Evolutionary conservation across 2,888 invertebrate species (phyloP).

Genomic region (Magallana nippona): DNA sequence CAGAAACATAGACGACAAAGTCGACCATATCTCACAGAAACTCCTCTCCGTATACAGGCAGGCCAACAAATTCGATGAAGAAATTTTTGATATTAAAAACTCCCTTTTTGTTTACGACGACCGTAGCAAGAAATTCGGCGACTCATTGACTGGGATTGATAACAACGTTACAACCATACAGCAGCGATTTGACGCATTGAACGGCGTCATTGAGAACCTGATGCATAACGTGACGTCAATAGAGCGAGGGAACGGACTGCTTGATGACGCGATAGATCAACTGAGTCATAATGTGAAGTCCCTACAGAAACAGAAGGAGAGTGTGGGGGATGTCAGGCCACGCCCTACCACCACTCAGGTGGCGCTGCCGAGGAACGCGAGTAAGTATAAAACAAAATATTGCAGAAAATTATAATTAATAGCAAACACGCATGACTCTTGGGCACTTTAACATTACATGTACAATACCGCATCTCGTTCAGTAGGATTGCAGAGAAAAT

Average conservation of each 20-base stretch:
- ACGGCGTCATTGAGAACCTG: constrained; percentile 1
- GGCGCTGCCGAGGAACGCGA: not conserved
- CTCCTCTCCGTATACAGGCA: not conserved
- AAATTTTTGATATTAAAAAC: not conserved
- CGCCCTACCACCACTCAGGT: not conserved
- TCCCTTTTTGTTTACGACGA: not conserved
- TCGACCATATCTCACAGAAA: not conserved
- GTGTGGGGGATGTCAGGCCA: not conserved
- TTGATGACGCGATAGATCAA: constrained; percentile 12
- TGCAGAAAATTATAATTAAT: not conserved
- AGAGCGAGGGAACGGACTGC: not conserved
- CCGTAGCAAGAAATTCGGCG: not conserved
- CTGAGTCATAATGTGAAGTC: constrained; percentile 13
- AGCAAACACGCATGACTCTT: not conserved
- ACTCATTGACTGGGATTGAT: not conserved
- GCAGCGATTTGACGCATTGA: not conserved
- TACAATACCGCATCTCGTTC: too few relatives aligned
- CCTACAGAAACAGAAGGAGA: constrained; percentile 5
- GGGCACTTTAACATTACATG: too few relatives aligned
- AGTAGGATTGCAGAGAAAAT: too few relatives aligned
- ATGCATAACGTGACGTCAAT: constrained; percentile 12
- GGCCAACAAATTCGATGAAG: not conserved
- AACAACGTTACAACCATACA: not conserved
- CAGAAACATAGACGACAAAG: not conserved
- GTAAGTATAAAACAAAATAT: not conserved